Percentiles rank a stretch among this genome's conserved stretches.
These are phyloP conservation scores for Epinotia ramella DNA, from an alignment of 2,888 invertebrate species.

Conservation along the genomic window DNA sequence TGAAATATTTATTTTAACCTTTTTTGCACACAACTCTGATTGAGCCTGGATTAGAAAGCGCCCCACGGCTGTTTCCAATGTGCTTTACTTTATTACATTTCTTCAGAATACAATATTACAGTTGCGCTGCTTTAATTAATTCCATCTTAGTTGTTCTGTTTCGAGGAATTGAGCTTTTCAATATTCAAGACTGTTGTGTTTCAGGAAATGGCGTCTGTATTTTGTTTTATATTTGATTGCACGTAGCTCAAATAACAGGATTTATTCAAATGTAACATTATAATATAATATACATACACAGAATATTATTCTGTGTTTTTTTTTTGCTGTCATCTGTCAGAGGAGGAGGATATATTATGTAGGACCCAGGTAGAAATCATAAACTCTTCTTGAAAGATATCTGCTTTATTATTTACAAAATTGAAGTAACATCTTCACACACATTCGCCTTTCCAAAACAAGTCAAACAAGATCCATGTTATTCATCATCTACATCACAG, in stretches of 20 bases:
- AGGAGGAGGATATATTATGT: no score
- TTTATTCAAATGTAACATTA: background rate
- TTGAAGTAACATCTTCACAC: no score
- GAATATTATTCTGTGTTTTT: no score
- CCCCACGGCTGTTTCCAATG: conserved; percentile 7
- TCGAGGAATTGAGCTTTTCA: background rate
- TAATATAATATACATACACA: no score
- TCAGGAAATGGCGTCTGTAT: background rate
- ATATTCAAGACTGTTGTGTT: background rate
- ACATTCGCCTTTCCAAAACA: no score
- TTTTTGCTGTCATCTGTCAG: no score
- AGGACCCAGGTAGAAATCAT: no score
- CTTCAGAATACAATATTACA: conserved; percentile 5
- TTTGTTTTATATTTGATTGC: background rate
- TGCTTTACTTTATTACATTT: conserved; percentile 19
- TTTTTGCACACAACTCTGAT: background rate
- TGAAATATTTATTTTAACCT: conserved; percentile 20
- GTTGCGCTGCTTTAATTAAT: background rate
- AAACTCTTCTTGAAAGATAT: no score
- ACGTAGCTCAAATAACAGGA: background rate
- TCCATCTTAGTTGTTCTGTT: conserved; percentile 1
- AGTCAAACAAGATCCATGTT: no score
- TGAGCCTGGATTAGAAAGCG: conserved; percentile 9
- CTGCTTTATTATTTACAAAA: no score
- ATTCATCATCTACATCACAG: no score